A percentile compares a stretch with the other conserved stretches of the same genome.
Conservation (phyloP, 2,113 vertebrate species). For the Condylura cristata region DNA sequence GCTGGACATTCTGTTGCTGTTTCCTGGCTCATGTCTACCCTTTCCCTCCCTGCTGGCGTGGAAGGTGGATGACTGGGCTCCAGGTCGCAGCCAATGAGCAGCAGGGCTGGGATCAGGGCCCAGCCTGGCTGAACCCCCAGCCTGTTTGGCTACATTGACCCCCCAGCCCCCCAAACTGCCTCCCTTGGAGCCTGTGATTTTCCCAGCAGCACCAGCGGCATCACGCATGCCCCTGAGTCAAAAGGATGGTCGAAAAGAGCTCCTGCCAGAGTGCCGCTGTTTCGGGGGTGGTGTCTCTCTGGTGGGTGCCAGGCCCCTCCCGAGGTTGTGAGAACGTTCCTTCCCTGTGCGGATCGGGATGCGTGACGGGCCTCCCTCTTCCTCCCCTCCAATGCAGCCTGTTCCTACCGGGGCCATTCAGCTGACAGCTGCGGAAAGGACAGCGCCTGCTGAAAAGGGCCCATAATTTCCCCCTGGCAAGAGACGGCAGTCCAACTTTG, state of each 20-base stretch:
- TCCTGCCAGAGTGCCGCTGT: background rate
- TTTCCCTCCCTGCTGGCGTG: background rate
- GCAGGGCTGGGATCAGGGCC: background rate
- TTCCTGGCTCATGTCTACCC: background rate
- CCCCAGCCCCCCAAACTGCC: background rate
- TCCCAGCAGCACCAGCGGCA: background rate
- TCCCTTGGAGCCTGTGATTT: background rate
- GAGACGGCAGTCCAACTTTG: slow-evolving; percentile 78
- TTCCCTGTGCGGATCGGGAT: slow-evolving; percentile 54
- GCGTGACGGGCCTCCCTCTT: background rate
- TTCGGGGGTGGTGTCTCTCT: background rate
- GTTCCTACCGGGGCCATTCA: slow-evolving; percentile 75
- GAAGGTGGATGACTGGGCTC: background rate
- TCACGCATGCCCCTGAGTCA: background rate
- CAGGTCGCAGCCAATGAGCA: background rate
- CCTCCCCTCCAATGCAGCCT: background rate
- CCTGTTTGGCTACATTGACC: background rate
- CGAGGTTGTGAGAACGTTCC: background rate
- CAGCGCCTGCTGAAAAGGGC: slow-evolving; percentile 64
- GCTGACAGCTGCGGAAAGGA: slow-evolving; percentile 81
- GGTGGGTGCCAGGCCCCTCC: background rate
- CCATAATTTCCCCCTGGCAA: slow-evolving; percentile 77
- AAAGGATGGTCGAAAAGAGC: background rate
- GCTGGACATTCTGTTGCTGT: background rate
- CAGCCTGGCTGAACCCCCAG: background rate